Evolutionary conservation across 1,140 invertebrate species (phyloP).

Genomic region (Sarcophaga bullata): DNA sequence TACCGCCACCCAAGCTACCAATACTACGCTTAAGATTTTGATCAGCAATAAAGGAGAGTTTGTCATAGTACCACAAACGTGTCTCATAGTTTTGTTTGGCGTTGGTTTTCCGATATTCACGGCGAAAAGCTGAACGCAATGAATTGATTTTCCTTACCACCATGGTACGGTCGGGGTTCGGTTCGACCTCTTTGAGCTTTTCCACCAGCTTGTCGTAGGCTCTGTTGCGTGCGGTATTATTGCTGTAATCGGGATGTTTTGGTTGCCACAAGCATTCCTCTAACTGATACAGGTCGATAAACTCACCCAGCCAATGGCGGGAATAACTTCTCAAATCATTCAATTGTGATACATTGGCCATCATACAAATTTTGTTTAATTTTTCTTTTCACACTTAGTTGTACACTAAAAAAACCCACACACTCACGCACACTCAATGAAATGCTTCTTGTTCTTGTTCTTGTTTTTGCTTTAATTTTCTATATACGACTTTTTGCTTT

Average conservation of each 20-base stretch:
- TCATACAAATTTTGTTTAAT: constrained; percentile 31
- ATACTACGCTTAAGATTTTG: constrained; percentile 56
- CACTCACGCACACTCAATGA: background rate
- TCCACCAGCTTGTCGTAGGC: constrained; percentile 62
- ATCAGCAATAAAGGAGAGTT: constrained; percentile 61
- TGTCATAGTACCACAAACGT: constrained; percentile 63
- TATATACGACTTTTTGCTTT: no score
- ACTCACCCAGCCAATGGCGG: constrained; percentile 63
- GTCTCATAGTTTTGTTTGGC: constrained; percentile 61
- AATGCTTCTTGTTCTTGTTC: background rate
- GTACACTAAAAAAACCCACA: background rate
- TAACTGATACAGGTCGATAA: constrained; percentile 63
- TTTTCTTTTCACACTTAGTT: background rate
- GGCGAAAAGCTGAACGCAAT: constrained; percentile 58
- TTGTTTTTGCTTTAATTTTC: background rate
- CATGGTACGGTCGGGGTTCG: constrained; percentile 62
- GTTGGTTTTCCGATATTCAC: constrained; percentile 58
- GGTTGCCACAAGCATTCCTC: constrained; percentile 65
- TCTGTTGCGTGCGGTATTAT: constrained; percentile 56
- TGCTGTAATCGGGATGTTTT: constrained; percentile 64
- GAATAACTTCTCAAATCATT: constrained; percentile 61
- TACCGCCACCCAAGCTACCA: background rate
- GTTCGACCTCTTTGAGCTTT: constrained; percentile 63
- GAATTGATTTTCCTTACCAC: constrained; percentile 64
- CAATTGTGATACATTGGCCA: constrained; percentile 49